Evolutionary conservation across 2,113 vertebrate species (phyloP), one percentile per base, ranked within the genome.

Genomic region (Mus spicilegus): DNA sequence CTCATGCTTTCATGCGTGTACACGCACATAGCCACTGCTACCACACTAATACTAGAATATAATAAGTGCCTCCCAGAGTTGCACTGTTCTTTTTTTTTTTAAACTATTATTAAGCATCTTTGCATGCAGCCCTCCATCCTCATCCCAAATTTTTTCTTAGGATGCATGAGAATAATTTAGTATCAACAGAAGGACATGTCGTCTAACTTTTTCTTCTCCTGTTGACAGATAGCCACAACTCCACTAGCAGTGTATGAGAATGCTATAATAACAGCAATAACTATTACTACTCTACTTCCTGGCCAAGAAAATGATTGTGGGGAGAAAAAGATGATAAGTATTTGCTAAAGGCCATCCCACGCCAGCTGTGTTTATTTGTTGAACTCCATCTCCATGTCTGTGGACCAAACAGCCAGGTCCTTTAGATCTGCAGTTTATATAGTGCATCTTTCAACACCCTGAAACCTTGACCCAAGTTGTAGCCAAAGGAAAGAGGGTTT

Each of bases 281-380:
- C 58, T 19, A 11, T 11, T 81, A 58, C 58, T 63, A 63, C 56
- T 28, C 56, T 61, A 5, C 88, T 95, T 76, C 93, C 65, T 33
- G 76, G 73, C 80, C 86, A 96, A 90, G 88, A 95, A 81, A 86
- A 95, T 86, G 81, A 95, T 86, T 58, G 69, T 77, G 69, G 95
- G 78, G 94, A 95, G 5, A 7, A 51, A 2, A 84, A 73, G 80
- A 95, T 85, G 93, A 81, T 96, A 98, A 95, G 93, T 73, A 70
- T 96, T 96, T 94, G 95, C 86, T 95, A 73, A 92, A 89, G 81
- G 56, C 95, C 22, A 39, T 56, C 93, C 90, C 63, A 33, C 8
- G 1, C 90, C 97, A 96, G 97, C 97, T 97, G 97, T 96, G 96
- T 96, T 97, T 98, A 93, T 96, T 96, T 97, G 86, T 84, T 91